These are phyloP conservation scores for Tichodroma muraria DNA, from an alignment of 2,113 vertebrate species.

Conservation along the genomic window DNA sequence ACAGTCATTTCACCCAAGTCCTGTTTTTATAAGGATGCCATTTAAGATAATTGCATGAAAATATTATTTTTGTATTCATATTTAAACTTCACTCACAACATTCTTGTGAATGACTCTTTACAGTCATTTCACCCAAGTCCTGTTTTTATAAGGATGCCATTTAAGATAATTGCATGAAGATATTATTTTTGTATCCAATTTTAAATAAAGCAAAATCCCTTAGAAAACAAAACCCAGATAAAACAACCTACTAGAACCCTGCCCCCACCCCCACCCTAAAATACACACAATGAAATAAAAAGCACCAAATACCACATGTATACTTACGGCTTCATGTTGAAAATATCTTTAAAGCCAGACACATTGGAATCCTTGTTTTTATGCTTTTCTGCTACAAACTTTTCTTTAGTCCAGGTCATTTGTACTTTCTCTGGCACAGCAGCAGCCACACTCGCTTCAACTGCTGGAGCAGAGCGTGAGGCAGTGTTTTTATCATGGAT, in stretches of 20 bases:
- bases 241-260: background rate
- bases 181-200: background rate
- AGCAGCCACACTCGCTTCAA: constrained; percentile 44
- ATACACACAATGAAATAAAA: background rate
- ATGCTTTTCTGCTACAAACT: constrained; percentile 79
- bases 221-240: background rate
- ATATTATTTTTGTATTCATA: background rate
- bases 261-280: background rate
- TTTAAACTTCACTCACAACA: background rate
- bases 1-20: background rate
- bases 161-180: background rate
- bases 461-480: constrained; percentile 62
- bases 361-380: constrained; percentile 74
- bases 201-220: background rate
- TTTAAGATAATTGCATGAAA: background rate
- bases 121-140: background rate
- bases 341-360: constrained; percentile 83
- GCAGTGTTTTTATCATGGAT: constrained; percentile 94
- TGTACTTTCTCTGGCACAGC: constrained; percentile 79
- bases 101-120: background rate
- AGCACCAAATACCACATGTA: background rate
- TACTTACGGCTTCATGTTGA: constrained; percentile 97
- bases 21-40: background rate
- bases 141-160: background rate
- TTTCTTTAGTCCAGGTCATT: constrained; percentile 99